Conservation (phyloP, 2,797 vertebrate species). For the Chloroceryle amazona region DNA sequence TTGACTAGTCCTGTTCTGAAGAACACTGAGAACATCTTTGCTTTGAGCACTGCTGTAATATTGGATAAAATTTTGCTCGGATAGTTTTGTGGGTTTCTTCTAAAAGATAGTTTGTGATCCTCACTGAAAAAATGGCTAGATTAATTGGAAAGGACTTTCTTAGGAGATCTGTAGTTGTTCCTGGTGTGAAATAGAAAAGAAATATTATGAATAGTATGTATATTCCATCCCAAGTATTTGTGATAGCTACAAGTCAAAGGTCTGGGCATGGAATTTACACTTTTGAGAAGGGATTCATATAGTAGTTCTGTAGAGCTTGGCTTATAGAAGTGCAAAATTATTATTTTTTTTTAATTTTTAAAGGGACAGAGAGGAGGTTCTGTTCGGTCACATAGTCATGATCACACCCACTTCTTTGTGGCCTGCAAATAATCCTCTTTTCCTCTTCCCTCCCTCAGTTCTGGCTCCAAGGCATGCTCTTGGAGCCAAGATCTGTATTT, state of each 20-base stretch:
- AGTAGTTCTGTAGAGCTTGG: background rate
- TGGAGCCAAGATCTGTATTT: constrained; percentile 4
- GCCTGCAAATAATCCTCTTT: background rate
- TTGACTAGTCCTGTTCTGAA: background rate
- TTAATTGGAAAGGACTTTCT: background rate
- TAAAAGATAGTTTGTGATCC: background rate
- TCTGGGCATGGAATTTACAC: background rate
- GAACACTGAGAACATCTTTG: background rate
- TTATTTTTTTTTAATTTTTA: background rate
- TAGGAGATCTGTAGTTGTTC: background rate
- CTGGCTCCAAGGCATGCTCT: background rate
- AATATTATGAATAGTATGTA: background rate
- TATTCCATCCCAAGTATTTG: background rate
- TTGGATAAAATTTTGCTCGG: background rate
- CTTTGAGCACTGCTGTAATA: background rate
- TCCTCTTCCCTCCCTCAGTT: background rate
- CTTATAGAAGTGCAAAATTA: background rate
- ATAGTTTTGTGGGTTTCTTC: background rate
- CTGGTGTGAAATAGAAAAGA: background rate
- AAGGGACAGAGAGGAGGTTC: too few relatives aligned
- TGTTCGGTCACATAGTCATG: background rate
- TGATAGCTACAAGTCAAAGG: background rate
- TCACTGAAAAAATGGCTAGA: background rate
- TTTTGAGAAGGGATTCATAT: background rate
- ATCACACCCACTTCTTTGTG: background rate